Conservation (phyloP, 2,113 vertebrate genomes). For the Solea senegalensis region DNA sequence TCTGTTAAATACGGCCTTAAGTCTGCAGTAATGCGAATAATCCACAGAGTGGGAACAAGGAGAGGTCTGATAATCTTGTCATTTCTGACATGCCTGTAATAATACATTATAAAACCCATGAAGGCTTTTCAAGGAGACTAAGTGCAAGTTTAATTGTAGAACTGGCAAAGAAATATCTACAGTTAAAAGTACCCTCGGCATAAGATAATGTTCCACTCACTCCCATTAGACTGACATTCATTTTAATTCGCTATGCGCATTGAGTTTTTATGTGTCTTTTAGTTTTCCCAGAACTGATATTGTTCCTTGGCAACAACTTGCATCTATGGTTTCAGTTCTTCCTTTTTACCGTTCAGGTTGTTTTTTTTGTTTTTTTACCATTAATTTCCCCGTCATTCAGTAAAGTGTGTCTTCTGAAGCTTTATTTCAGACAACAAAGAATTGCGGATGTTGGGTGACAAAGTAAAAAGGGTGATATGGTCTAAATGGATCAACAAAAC, state of each 20-base stretch:
- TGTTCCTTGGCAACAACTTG: too few relatives aligned
- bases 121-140: background rate
- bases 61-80: constrained; percentile 11
- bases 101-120: background rate
- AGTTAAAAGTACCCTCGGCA: background rate
- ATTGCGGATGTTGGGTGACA: too few relatives aligned
- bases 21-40: constrained; percentile 17
- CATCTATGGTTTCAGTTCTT: too few relatives aligned
- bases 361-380: too few relatives aligned
- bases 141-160: background rate
- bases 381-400: too few relatives aligned
- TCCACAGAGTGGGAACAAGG: background rate
- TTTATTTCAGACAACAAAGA: too few relatives aligned
- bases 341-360: too few relatives aligned
- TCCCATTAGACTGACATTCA: background rate
- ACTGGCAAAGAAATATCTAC: background rate
- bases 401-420: too few relatives aligned
- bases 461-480: too few relatives aligned
- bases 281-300: too few relatives aligned
- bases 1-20: constrained; percentile 16
- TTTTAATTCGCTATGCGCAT: background rate
- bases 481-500: too few relatives aligned
- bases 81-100: constrained; percentile 13
- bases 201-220: background rate
- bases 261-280: background rate